Evolutionary conservation across 2,797 vertebrate species (phyloP).

Genomic region (Anabas testudineus): DNA sequence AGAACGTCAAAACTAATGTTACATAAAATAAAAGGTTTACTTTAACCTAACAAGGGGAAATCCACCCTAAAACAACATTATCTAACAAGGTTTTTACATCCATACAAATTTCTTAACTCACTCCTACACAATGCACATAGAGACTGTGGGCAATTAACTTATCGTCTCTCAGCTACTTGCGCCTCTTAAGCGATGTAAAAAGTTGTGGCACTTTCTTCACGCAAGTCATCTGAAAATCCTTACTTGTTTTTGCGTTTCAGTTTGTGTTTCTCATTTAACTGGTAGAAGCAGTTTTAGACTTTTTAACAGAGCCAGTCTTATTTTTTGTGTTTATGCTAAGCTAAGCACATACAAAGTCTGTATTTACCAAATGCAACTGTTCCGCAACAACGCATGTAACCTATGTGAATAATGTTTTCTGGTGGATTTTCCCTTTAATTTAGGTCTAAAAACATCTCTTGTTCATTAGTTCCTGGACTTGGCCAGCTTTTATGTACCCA

Average conservation of each 20-base stretch:
- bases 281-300: no score
- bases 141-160: neutral
- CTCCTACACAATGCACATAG: no score
- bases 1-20: conserved; percentile 6
- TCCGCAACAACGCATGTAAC: neutral
- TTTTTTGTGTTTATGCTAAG: neutral
- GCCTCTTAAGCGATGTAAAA: neutral
- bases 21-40: neutral
- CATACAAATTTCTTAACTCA: no score
- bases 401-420: conserved; percentile 16
- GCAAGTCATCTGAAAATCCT: neutral
- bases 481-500: neutral
- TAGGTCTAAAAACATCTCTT: neutral
- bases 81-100: neutral
- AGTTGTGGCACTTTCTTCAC: neutral
- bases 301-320: no score
- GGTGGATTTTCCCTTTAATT: conserved; percentile 25
- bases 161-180: neutral
- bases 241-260: neutral
- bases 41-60: conserved; percentile 7
- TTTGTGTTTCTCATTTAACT: no score
- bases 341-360: neutral
- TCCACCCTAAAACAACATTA: conserved; percentile 27
- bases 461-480: conserved; percentile 22
- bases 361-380: neutral